Evolutionary conservation across 2,797 vertebrate species (phyloP), one percentile per base, ranked within the genome.

Genomic region (Phalloptychus januarius): DNA sequence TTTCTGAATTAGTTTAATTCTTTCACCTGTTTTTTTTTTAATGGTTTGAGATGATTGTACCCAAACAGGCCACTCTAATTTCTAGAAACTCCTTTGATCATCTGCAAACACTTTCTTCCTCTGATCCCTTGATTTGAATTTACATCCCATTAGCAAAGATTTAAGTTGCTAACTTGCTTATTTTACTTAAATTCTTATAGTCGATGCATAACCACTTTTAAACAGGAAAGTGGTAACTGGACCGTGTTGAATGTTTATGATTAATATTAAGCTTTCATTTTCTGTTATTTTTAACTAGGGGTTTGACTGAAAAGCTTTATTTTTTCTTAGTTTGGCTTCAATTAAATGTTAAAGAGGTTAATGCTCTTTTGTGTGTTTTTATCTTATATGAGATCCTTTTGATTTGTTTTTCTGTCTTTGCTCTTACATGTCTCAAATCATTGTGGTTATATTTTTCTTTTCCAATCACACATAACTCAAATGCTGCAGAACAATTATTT

Each of bases 341-440:
- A 87, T 92, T 76, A 76, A 56, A 90, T 90, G 81, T 91, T 89
- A 86, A 72, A 92, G 77, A 82, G 8, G 45, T 81, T 84, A 31
- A 81, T 82, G 86, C 75, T 81, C 20, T 1, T 10, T 65, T 81
- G 70, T 79, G 67, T 61, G n/a, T 86, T 82, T 48, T 87, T 79
- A 82, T 84, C 72, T 54, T 78, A 83, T 69, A 20, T 23, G 69
- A 80, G 58, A 88, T 88, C 71, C 67, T 50, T 83, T 81, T 83
- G 82, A 83, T 72, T 40, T 79, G 52, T 63, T 78, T 78, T 38
- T 15, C 25, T 12, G 8, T 23, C 25, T 70, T 45, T n/a, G 38
- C 25, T 38, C 56, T 48, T 80, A 78, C 63, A 56, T 74, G 58
- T 79, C 78, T 87, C 72, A 77, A 74, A 83, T 89, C 84, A 78